Percentiles rank a stretch among this genome's conserved stretches.
Conservation (phyloP, 2,113 vertebrate species). For the Bambusicola thoracicus region DNA sequence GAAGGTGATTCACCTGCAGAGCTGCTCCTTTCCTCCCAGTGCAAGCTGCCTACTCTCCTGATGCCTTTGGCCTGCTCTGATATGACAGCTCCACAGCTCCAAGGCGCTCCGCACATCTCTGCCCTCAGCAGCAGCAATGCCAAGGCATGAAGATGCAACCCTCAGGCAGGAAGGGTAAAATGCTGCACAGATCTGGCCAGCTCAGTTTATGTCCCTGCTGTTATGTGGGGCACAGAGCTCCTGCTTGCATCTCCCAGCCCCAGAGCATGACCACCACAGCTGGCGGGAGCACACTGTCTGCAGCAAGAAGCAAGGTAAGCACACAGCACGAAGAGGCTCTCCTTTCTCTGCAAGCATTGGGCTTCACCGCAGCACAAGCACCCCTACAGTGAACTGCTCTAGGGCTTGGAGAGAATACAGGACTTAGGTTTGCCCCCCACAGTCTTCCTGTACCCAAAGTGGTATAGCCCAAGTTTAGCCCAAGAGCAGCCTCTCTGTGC, state of each 20-base stretch:
- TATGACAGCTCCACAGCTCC: neutral
- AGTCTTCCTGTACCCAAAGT: fast-evolving
- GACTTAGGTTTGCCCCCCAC: neutral
- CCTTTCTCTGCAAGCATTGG: neutral
- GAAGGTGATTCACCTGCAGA: neutral
- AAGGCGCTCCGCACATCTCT: neutral
- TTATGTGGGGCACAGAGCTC: fast-evolving
- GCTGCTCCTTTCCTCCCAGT: neutral
- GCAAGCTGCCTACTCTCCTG: neutral
- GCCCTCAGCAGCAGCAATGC: neutral
- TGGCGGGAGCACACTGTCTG: neutral
- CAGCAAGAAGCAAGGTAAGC: neutral
- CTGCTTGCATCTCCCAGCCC: neutral
- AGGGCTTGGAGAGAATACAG: neutral
- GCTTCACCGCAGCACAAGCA: neutral
- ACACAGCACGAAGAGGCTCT: neutral
- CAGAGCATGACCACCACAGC: neutral
- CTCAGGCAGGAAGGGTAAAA: neutral
- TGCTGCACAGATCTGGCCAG: neutral
- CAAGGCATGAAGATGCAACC: neutral
- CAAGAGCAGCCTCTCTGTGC: neutral
- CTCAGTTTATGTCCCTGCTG: neutral
- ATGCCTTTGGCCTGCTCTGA: neutral
- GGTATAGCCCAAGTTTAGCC: neutral
- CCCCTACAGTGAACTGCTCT: neutral